These are phyloP conservation scores for Ophion ellenae DNA, from an alignment of 2,888 invertebrate species.

Conservation along the genomic window DNA sequence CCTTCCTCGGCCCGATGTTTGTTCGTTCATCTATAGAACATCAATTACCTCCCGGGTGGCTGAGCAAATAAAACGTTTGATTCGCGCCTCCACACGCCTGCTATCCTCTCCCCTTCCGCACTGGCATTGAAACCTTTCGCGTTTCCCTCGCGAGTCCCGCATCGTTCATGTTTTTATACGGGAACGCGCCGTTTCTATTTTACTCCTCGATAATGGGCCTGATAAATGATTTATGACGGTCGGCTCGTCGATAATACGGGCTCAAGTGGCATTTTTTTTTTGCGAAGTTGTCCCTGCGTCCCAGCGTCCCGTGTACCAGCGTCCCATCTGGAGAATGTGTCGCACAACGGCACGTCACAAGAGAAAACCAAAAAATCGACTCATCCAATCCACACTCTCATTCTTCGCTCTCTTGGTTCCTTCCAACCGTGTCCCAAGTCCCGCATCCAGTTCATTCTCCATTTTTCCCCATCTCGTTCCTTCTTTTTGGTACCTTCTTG, in stretches of 20 bases:
- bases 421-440: neutral
- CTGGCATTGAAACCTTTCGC: slow-evolving; percentile 61
- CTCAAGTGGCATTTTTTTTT: neutral
- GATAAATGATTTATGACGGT: neutral
- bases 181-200: neutral
- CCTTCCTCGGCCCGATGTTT: slow-evolving; percentile 59
- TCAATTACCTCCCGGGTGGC: slow-evolving; percentile 64
- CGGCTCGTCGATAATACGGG: neutral
- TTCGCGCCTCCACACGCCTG: slow-evolving; percentile 34
- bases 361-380: neutral
- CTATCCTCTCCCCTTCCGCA: neutral
- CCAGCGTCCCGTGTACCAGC: too few species aligned
- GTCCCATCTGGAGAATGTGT: neutral
- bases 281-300: too few species aligned
- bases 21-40: slow-evolving; percentile 64
- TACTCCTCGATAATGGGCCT: neutral
- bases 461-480: slow-evolving; percentile 45
- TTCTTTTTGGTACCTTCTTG: slow-evolving; percentile 3
- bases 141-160: slow-evolving; percentile 10
- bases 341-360: neutral
- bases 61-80: slow-evolving; percentile 66
- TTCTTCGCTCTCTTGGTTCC: neutral
- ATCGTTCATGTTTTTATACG: neutral
- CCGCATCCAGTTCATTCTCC: slow-evolving; percentile 16
- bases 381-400: neutral